Percentiles rank a stretch among this genome's conserved stretches.
These are phyloP conservation scores for Notospermus geniculatus DNA, from an alignment of 1,140 invertebrate species.

Conservation along the genomic window DNA sequence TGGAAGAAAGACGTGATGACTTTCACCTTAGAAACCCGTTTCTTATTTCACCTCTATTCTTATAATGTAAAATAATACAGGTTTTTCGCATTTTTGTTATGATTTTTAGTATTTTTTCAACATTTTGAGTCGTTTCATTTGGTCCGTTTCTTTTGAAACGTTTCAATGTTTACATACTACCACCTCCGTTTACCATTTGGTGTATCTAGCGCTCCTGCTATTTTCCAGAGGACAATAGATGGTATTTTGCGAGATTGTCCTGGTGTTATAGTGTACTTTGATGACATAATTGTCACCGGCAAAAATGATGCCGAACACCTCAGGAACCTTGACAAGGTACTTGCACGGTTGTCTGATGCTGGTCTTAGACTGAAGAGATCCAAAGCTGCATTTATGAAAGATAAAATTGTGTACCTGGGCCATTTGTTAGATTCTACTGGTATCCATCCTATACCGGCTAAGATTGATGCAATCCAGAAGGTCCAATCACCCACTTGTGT, in stretches of 20 bases:
- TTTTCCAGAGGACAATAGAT: slow-evolving; percentile 59
- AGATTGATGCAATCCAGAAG: neutral
- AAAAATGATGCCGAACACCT: slow-evolving; percentile 18
- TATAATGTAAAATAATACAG: too few species aligned
- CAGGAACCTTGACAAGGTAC: slow-evolving; percentile 10
- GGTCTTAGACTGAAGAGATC: slow-evolving; percentile 53
- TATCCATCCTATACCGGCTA: neutral
- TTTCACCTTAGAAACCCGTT: too few species aligned
- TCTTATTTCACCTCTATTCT: too few species aligned
- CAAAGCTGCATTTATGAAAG: slow-evolving; percentile 35
- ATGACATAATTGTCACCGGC: slow-evolving; percentile 30
- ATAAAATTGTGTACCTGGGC: neutral
- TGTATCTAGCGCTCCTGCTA: too few species aligned
- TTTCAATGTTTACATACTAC: too few species aligned
- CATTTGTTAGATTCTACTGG: neutral
- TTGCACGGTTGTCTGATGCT: slow-evolving; percentile 26
- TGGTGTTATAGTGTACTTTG: slow-evolving; percentile 14
- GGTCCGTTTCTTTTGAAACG: too few species aligned
- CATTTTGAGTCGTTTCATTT: too few species aligned
- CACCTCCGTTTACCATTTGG: too few species aligned
- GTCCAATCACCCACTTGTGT: too few species aligned
- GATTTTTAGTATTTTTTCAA: too few species aligned
- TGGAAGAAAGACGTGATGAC: too few species aligned
- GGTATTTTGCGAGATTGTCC: slow-evolving; percentile 33
- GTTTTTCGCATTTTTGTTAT: too few species aligned